These are phyloP conservation scores for Leptosomus discolor DNA, from an alignment of 2,113 vertebrate genomes.

Conservation along the genomic window DNA sequence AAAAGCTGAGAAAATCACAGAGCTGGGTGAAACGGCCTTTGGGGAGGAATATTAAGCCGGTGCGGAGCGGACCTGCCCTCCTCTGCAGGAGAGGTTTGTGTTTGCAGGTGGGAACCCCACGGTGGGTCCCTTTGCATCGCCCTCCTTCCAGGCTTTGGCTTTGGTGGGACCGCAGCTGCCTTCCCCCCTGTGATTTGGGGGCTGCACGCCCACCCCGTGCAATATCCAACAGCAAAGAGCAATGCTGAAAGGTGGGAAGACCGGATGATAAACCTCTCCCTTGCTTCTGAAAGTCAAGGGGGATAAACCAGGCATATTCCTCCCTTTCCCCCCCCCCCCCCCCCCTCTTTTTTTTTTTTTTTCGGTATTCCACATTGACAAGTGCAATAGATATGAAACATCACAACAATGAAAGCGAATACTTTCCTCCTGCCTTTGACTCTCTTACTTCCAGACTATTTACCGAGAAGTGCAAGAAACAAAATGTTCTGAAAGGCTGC, in stretches of 20 bases:
- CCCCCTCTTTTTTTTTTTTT: rapidly evolving
- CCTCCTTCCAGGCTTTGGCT: rapidly evolving
- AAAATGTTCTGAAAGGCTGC: constrained; percentile 68
- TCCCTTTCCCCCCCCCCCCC: rapidly evolving
- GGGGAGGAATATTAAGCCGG: neutral
- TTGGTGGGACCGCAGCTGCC: rapidly evolving
- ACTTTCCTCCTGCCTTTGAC: constrained; percentile 54
- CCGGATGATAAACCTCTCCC: neutral
- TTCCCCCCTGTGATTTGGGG: rapidly evolving
- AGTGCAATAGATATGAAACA: constrained; percentile 36
- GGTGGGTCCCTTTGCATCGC: rapidly evolving
- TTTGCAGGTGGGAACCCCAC: rapidly evolving
- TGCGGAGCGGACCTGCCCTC: rapidly evolving
- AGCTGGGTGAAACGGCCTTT: neutral
- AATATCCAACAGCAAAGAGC: rapidly evolving
- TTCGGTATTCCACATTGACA: constrained; percentile 23
- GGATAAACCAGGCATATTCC: constrained; percentile 5
- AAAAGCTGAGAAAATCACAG: neutral
- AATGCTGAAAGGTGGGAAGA: neutral
- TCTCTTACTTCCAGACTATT: constrained; percentile 77
- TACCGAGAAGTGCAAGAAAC: constrained; percentile 71
- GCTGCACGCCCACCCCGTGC: neutral
- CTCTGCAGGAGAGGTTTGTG: rapidly evolving
- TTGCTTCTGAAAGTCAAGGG: neutral
- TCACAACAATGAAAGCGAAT: constrained; percentile 38